phyloP scores from a whole-genome alignment of 2,113 vertebrate genomes.

The Callaeas wilsoni region DNA sequence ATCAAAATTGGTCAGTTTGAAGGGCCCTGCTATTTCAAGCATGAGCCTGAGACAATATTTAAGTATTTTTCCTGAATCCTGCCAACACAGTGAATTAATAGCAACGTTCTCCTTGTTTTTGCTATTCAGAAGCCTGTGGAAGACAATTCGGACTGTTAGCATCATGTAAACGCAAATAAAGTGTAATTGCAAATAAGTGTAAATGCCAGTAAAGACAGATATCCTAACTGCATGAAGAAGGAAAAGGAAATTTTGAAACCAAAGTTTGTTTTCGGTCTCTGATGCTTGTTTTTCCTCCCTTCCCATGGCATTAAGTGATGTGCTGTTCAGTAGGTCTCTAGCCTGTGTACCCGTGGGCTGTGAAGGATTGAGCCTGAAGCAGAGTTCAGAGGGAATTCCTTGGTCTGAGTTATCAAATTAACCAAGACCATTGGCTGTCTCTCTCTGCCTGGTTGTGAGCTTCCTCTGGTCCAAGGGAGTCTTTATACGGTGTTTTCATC shows the following conservation, averaged over 20 bases:
- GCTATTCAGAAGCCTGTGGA: not conserved
- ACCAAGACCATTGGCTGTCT: not conserved
- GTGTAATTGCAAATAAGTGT: too few species aligned
- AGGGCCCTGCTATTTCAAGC: not conserved
- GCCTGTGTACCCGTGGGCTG: rapidly evolving
- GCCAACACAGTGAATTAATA: not conserved
- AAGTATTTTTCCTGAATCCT: not conserved
- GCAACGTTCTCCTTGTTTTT: not conserved
- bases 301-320: rapidly evolving
- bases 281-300: not conserved
- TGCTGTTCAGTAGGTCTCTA: not conserved
- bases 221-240: not conserved
- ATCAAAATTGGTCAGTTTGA: not conserved
- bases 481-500: not conserved
- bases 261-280: not conserved
- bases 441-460: not conserved
- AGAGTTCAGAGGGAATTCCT: not conserved
- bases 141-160: not conserved
- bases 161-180: too few species aligned
- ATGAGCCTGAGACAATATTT: not conserved
- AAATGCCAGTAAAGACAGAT: not conserved
- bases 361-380: not conserved
- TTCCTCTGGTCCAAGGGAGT: not conserved
- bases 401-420: not conserved
- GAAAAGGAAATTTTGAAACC: not conserved